Conservation (phyloP, 2,113 vertebrate species). For the Coptodon rendalli region DNA sequence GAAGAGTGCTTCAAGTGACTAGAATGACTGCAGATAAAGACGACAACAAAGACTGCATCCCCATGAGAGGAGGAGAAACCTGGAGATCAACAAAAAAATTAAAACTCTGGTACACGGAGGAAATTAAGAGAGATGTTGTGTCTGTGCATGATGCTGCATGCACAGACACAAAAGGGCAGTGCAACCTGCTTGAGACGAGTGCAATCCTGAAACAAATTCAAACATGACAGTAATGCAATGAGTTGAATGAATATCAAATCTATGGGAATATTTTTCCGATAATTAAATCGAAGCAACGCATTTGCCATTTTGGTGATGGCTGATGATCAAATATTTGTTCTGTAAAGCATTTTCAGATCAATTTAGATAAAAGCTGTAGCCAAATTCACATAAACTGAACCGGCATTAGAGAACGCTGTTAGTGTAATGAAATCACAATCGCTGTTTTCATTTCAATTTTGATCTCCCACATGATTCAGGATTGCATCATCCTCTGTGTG, state of each 20-base stretch:
- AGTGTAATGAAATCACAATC: neutral
- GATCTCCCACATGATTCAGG: neutral
- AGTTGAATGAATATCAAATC: neutral
- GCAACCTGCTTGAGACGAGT: neutral
- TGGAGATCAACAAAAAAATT: neutral
- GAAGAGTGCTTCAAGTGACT: constrained; percentile 18
- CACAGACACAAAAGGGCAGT: neutral
- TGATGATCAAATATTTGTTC: neutral
- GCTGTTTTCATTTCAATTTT: neutral
- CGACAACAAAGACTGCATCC: neutral
- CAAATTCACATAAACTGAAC: constrained; percentile 5
- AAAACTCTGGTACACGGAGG: neutral
- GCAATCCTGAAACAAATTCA: neutral
- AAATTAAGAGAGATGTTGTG: neutral
- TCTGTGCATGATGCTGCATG: neutral
- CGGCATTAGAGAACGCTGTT: neutral
- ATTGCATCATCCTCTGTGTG: neutral
- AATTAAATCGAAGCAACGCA: neutral
- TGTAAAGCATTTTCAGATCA: neutral
- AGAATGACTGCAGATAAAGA: constrained; percentile 8
- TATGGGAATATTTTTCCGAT: neutral
- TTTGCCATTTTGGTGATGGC: neutral
- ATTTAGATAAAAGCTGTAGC: constrained; percentile 26
- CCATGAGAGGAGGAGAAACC: neutral
- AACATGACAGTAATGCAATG: neutral